Percentiles rank a stretch among this genome's conserved stretches.
phyloP scores from a whole-genome alignment of 2,113 vertebrate species.

The Laticauda colubrina region DNA sequence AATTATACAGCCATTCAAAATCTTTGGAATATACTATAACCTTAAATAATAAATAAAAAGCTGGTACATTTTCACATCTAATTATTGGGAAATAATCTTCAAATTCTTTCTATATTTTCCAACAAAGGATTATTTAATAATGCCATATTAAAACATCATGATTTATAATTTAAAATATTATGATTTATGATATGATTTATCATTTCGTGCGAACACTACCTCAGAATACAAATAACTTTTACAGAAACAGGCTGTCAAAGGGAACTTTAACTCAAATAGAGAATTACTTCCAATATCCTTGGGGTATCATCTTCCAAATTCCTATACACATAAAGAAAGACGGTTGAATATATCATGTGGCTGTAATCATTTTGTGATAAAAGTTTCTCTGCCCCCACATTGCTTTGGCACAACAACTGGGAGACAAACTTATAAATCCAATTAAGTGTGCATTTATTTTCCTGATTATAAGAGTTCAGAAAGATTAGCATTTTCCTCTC shows the following conservation, averaged over 20 bases:
- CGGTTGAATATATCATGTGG: background rate
- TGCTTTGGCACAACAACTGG: conserved; percentile 23
- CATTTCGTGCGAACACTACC: background rate
- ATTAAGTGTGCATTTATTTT: conserved; percentile 11
- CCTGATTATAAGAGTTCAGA: background rate
- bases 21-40: background rate
- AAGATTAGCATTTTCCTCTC: conserved; percentile 6
- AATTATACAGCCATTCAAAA: background rate
- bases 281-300: background rate
- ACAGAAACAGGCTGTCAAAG: background rate
- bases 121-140: background rate
- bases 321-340: background rate
- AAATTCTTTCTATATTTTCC: background rate
- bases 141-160: background rate
- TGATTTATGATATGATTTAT: background rate
- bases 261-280: background rate
- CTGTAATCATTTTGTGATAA: conserved; percentile 5
- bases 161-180: background rate
- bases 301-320: background rate
- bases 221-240: background rate
- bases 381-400: background rate
- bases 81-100: background rate
- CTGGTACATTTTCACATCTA: background rate
- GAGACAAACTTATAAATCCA: conserved; percentile 9
- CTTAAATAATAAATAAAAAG: background rate